A percentile compares a stretch with the other conserved stretches of the same genome.
Evolutionary conservation across 2,888 invertebrate genomes (phyloP).

Genomic region (Ormia ochracea): DNA sequence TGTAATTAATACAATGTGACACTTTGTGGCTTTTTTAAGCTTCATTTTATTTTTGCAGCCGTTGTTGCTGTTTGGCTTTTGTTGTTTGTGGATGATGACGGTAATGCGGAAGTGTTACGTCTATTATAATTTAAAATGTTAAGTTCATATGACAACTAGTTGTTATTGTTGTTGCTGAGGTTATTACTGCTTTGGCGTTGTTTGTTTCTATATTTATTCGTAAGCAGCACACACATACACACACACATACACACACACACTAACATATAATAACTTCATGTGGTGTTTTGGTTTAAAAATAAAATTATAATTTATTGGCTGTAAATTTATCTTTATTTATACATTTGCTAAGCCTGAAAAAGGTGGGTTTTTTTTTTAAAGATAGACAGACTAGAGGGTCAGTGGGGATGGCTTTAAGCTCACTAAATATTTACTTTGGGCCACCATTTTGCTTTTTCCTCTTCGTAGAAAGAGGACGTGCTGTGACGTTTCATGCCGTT

Average conservation of each 20-base stretch:
- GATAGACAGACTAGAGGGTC: too few relatives aligned
- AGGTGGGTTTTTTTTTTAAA: neutral
- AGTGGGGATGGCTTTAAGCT: too few relatives aligned
- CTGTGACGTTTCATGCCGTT: too few relatives aligned
- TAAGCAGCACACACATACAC: too few relatives aligned
- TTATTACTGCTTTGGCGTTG: constrained; percentile 4
- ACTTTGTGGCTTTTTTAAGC: constrained; percentile 56
- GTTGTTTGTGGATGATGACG: constrained; percentile 40
- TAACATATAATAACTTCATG: neutral
- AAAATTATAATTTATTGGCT: constrained; percentile 53
- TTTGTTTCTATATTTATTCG: neutral
- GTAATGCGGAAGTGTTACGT: constrained; percentile 58
- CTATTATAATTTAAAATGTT: constrained; percentile 54
- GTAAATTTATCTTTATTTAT: constrained; percentile 53
- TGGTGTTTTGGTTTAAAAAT: constrained; percentile 3
- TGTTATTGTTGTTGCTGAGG: constrained; percentile 19
- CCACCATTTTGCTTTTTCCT: neutral
- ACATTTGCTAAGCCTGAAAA: constrained; percentile 24
- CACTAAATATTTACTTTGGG: too few relatives aligned
- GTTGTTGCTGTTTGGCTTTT: constrained; percentile 21
- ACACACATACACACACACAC: too few relatives aligned
- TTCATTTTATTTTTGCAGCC: constrained; percentile 15
- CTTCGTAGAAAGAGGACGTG: too few relatives aligned
- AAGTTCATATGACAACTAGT: constrained; percentile 51
- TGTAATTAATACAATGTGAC: constrained; percentile 63